Evolutionary conservation across 2,888 invertebrate species (phyloP), one percentile per base, ranked within the genome.

Genomic region (Euproctis similis): DNA sequence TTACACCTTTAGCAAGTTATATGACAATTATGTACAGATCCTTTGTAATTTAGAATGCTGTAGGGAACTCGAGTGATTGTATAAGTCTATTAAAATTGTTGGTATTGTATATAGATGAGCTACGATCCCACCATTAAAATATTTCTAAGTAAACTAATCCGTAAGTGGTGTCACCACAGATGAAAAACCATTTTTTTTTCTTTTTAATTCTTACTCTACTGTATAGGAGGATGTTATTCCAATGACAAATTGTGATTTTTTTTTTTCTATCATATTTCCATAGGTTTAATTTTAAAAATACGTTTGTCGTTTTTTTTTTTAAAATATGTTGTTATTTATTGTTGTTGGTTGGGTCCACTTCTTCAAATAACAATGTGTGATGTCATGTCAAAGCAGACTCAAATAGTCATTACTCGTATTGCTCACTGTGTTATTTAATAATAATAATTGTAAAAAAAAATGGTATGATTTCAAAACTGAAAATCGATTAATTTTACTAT

Each of bases 71-170:
- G 78, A 76, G 72, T 76, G 80, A 77, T 77, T 75, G 74, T 75
- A 71, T 73, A 70, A 74, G 73, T 78, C 67, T 76, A 74, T 67
- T 73, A 72, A 14, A 76, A 69, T 69, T 70, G 76, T 77, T 68
- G 77, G 80, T 78, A 75, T 74, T 81, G 78, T 82, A 81, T 72
- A 81, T 84, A 82, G 71, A 76, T 73, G 75, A 82, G 71, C 70
- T 82, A 75, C 71, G 74, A 82, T 81, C 84, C 84, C 84, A 84
- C 84, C 84, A 84, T 81, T 72, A 65, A 67, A 81, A 75, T 81
- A 80, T 75, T 70, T 78, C 67, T 82, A 78, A 78, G 80, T 76
- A n/a, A n/a, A 74, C 71, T 81, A 80, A 73, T 71, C 69, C 63
- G 45, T 77, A 75, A 72, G 75, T 72, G 76, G 70, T 74, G 68